phyloP scores from a whole-genome alignment of 2,888 invertebrate species.

The Drosophila fulvimacula region DNA sequence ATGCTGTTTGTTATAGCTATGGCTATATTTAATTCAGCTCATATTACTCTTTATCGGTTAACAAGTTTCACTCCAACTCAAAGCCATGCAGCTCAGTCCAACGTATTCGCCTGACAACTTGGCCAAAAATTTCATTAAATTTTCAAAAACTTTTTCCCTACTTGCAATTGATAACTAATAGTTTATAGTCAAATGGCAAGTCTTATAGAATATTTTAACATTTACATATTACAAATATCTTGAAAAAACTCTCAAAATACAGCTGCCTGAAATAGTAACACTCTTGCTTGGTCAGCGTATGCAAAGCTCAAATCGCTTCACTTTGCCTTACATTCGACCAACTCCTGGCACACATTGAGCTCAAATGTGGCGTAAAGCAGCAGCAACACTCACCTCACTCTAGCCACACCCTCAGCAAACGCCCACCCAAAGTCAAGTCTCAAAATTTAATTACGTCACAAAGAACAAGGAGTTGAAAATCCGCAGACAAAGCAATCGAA shows the following conservation, averaged over 20 bases:
- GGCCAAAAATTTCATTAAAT: no score
- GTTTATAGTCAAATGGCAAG: background rate
- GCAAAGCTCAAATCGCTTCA: background rate
- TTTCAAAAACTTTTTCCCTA: background rate
- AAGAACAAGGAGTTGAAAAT: constrained; percentile 22
- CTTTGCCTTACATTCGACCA: background rate
- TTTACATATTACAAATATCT: background rate
- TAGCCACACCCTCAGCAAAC: background rate
- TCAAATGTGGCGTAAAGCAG: background rate
- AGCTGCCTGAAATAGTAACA: no score
- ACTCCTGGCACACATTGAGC: background rate
- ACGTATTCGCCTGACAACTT: no score
- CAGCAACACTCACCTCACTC: background rate
- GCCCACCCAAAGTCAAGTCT: constrained; percentile 22
- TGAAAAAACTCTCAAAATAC: fast-evolving
- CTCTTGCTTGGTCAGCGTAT: background rate
- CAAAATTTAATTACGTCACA: constrained; percentile 71
- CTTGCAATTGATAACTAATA: background rate
- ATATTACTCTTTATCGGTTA: no score
- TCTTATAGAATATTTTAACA: background rate
- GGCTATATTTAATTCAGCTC: background rate
- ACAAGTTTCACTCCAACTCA: background rate
- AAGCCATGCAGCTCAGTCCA: background rate
- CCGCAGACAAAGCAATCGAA: constrained; percentile 23
- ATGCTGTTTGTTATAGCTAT: background rate